Percentiles rank a stretch among this genome's conserved stretches.
Conservation (phyloP, 2,797 vertebrate genomes). For the Clarias laeviceps region DNA sequence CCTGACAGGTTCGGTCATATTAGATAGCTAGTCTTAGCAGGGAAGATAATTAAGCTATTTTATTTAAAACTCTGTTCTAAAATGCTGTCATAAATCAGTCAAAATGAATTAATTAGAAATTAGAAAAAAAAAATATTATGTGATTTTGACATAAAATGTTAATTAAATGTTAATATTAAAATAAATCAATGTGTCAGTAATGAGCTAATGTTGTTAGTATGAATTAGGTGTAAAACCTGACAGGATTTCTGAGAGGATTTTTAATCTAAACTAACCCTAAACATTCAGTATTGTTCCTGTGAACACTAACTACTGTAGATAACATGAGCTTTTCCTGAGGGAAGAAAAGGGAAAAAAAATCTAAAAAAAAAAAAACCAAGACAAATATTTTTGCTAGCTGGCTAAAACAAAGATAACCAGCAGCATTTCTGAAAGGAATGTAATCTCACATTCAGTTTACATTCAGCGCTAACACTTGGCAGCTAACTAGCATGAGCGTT, state of each 20-base stretch:
- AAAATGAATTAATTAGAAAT: neutral
- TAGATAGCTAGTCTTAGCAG: neutral
- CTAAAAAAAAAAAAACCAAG: no score
- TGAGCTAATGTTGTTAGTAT: neutral
- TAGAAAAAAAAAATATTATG: no score
- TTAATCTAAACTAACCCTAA: neutral
- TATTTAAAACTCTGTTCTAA: neutral
- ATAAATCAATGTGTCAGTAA: no score
- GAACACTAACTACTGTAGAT: neutral
- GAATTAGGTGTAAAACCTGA: neutral
- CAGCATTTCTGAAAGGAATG: neutral
- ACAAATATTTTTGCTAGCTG: neutral
- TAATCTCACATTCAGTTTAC: neutral
- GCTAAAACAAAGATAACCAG: neutral
- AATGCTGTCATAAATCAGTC: neutral
- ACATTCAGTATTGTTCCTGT: neutral
- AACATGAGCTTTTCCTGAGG: neutral
- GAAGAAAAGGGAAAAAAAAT: no score
- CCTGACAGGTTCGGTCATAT: neutral
- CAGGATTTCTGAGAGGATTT: neutral
- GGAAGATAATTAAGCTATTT: neutral
- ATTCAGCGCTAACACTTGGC: neutral
- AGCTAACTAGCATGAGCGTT: neutral
- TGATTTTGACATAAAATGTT: no score
- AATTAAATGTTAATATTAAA: no score